phyloP scores from a whole-genome alignment of 2,888 invertebrate species.

The Pollenia angustigena region DNA sequence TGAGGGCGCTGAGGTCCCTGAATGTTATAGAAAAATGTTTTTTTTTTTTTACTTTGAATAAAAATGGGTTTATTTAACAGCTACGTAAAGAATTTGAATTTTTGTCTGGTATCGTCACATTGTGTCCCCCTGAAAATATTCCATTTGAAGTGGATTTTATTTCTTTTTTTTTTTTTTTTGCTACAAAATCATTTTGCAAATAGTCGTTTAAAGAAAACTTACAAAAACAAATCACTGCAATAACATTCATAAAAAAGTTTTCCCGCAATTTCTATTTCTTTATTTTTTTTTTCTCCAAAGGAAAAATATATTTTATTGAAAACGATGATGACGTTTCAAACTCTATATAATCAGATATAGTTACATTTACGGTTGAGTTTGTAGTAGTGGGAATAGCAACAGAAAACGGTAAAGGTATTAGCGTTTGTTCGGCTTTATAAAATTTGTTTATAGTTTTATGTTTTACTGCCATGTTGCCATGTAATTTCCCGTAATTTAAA shows the following conservation, averaged over 20 bases:
- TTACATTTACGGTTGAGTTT: not conserved
- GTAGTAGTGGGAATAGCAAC: not conserved
- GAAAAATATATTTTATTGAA: not conserved
- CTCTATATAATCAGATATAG: slow-evolving; percentile 28
- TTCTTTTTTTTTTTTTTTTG: slow-evolving; percentile 35
- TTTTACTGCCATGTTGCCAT: slow-evolving; percentile 58
- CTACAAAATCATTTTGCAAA: slow-evolving; percentile 51
- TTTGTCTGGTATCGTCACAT: too few relatives aligned
- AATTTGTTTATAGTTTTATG: slow-evolving; percentile 56
- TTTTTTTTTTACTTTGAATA: too few relatives aligned
- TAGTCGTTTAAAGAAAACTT: slow-evolving; percentile 55
- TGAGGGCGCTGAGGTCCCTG: too few relatives aligned
- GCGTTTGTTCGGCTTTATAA: slow-evolving; percentile 42
- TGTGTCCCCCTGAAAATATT: slow-evolving; percentile 31
- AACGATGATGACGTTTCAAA: slow-evolving; percentile 38
- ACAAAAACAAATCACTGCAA: slow-evolving; percentile 32
- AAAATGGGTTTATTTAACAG: too few relatives aligned
- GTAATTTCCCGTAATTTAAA: slow-evolving; percentile 71
- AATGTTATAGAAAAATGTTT: too few relatives aligned
- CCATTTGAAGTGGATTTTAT: slow-evolving; percentile 62
- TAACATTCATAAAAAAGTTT: slow-evolving; percentile 63
- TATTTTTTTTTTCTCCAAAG: not conserved
- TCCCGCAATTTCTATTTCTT: slow-evolving; percentile 18
- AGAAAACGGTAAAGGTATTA: slow-evolving; percentile 35
- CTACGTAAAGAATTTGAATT: too few relatives aligned